Evolutionary conservation across 2,888 invertebrate genomes (phyloP), one percentile per base, ranked within the genome.

Genomic region (Acleris laterana): DNA sequence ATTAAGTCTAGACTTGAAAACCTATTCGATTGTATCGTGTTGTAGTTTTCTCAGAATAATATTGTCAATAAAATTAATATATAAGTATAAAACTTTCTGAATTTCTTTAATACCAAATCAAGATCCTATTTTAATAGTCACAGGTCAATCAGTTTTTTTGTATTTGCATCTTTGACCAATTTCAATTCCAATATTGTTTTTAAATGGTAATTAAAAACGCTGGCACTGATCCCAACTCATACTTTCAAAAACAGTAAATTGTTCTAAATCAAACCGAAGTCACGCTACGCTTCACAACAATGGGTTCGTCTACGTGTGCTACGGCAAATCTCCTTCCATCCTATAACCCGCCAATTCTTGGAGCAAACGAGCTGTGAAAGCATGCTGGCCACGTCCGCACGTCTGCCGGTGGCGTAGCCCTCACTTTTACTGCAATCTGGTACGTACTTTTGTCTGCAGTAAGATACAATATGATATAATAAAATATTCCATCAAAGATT

Each of bases 301-400:
- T 78, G 73, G 76, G 70, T 75, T 7, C 77, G 75, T 79, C 80
- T 82, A 84, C 84, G 85, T 84, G 85, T 72, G 75, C 84, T 84
- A 85, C 84, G 82, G 75, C 76, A 79, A 81, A 77, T 81, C 78
- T 79, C 76, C 79, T 82, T 76, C 79, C 73, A 77, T 78, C 71
- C 74, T 78, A 73, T 79, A 80, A 82, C 74, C 75, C 75, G 78
- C 77, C 83, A 80, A 84, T 85, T 81, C 77, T 80, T 76, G 71
- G 73, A 73, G 75, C 81, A 82, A 84, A 85, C 82, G 84, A 86
- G 78, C 80, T 78, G 75, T 72, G 74, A 74, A 70, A 72, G 75
- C 77, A 87, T 86, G 82, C 86, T 70, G 76, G 72, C 70, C 87
- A 87, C 87, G 87, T 87, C 80, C 77, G 72, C 46, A 17, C 46